A percentile compares a stretch with the other conserved stretches of the same genome.
Conservation (phyloP, 2,113 vertebrate species). For the Misgurnus anguillicaudatus region DNA sequence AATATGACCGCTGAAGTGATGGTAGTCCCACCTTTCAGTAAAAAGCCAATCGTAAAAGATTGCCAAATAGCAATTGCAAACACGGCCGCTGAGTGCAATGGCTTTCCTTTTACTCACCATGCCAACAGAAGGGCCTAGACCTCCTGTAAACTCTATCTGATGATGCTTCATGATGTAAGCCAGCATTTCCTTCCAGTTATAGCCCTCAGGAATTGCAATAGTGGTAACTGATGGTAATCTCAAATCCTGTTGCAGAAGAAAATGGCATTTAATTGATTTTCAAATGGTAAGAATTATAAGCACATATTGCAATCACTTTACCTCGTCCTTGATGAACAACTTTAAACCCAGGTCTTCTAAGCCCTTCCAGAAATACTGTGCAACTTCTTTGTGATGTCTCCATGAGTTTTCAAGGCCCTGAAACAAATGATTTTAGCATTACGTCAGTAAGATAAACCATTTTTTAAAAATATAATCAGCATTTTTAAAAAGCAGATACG, state of each 20-base stretch:
- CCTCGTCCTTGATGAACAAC: constrained; percentile 88
- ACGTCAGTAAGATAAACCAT: not conserved
- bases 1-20: too few species aligned
- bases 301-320: constrained; percentile 58
- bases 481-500: too few species aligned
- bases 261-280: not conserved
- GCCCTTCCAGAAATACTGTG: constrained; percentile 76
- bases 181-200: constrained; percentile 84
- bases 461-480: not conserved
- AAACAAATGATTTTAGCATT: constrained; percentile 42
- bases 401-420: constrained; percentile 90
- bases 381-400: constrained; percentile 78
- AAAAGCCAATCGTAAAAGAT: too few species aligned
- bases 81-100: too few species aligned
- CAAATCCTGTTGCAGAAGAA: constrained; percentile 62
- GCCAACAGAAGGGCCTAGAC: constrained; percentile 85
- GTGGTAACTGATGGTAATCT: constrained; percentile 92
- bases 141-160: constrained; percentile 85
- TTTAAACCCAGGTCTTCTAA: constrained; percentile 84
- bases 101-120: constrained; percentile 75
- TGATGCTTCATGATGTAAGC: constrained; percentile 82
- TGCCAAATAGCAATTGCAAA: too few species aligned
- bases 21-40: too few species aligned
- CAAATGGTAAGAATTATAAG: not conserved
- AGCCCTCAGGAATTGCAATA: constrained; percentile 81